phyloP scores from a whole-genome alignment of 1,140 invertebrate genomes.

The Drosophila quadrilineata region DNA sequence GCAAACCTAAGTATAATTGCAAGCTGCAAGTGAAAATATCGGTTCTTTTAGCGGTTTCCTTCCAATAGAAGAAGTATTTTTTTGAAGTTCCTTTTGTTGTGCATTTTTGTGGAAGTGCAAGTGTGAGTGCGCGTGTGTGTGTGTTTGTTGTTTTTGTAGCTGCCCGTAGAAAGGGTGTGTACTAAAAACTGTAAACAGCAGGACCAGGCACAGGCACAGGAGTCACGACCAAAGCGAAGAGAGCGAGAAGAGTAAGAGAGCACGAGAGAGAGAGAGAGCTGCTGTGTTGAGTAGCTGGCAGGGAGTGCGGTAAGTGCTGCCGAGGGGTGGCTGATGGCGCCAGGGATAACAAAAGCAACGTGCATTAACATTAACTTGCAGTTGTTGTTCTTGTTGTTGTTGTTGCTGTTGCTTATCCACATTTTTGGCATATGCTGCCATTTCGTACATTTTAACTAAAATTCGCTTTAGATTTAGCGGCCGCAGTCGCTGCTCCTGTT shows the following conservation, averaged over 20 bases:
- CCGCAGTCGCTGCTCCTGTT: no score
- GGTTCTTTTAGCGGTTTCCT: no score
- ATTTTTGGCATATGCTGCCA: no score
- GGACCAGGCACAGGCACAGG: slow-evolving; percentile 3
- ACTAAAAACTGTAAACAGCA: slow-evolving; percentile 39
- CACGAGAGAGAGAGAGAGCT: background rate
- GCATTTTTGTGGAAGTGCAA: no score
- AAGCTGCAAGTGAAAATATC: no score
- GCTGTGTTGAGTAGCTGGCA: no score
- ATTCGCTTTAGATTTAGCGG: no score
- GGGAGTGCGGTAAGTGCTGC: slow-evolving; percentile 24
- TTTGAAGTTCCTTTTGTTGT: no score
- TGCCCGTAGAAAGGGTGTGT: slow-evolving; percentile 41
- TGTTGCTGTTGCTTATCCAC: slow-evolving; percentile 19
- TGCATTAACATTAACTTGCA: background rate
- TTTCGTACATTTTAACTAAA: no score
- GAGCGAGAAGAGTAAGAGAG: background rate
- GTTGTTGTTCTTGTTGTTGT: background rate
- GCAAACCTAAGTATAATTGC: no score
- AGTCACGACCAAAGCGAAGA: slow-evolving; percentile 15
- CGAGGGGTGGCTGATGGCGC: background rate
- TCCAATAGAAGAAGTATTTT: no score
- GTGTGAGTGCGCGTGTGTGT: no score
- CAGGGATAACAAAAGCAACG: slow-evolving; percentile 9
- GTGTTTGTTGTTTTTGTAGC: slow-evolving; percentile 9